These are phyloP conservation scores for Spilarctia lutea DNA, from an alignment of 2,888 invertebrate species.

Conservation along the genomic window DNA sequence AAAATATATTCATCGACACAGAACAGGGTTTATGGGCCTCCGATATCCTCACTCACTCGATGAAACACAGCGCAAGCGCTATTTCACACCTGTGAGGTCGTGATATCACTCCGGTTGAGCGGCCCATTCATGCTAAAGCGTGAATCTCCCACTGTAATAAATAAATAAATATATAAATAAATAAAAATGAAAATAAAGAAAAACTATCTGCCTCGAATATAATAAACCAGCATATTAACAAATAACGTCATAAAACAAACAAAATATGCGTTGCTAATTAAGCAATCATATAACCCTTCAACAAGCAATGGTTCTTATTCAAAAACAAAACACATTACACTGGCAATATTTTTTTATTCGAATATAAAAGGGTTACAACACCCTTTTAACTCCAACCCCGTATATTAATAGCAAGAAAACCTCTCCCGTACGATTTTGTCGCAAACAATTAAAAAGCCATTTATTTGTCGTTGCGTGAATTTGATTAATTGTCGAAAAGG, in stretches of 20 bases:
- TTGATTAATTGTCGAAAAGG: constrained; percentile 51
- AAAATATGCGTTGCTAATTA: neutral
- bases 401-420: constrained; percentile 28
- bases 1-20: too few relatives aligned
- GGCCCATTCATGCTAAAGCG: too few relatives aligned
- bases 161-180: too few relatives aligned
- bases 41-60: too few relatives aligned
- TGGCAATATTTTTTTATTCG: constrained; percentile 14
- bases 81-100: too few relatives aligned
- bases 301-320: neutral
- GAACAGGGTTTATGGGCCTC: too few relatives aligned
- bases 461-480: constrained; percentile 48
- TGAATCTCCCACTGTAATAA: too few relatives aligned
- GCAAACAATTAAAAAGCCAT: constrained; percentile 49
- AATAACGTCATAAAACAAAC: neutral
- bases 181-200: too few relatives aligned
- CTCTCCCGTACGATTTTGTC: constrained; percentile 35
- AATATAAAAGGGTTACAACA: constrained; percentile 18
- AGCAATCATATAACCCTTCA: neutral
- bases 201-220: too few relatives aligned
- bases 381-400: constrained; percentile 20
- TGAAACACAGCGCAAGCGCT: too few relatives aligned
- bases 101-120: too few relatives aligned
- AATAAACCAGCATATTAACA: neutral
- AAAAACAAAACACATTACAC: constrained; percentile 14